Evolutionary conservation across 2,797 vertebrate species (phyloP), one percentile per base, ranked within the genome.

Genomic region (Clarias laeviceps): DNA sequence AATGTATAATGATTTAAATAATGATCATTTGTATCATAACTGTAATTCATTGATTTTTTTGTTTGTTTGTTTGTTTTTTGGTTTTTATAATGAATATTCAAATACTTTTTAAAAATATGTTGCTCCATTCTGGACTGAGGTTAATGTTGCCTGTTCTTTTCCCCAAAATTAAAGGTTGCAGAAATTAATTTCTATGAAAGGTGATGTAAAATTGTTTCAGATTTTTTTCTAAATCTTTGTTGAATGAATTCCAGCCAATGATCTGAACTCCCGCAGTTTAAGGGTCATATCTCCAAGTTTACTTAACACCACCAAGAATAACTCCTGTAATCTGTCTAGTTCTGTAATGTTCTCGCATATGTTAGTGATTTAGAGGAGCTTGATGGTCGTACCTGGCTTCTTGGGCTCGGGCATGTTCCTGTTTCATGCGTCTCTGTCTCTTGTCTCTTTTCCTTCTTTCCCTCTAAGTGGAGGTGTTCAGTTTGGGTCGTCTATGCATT

Each of bases 321-420:
- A 56, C 9, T 56, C n/a, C 37, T 64, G 56, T 29, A 4, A 12
- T 56, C 34, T 56, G 50, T 76, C n/a, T 15, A 45, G 15, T 56
- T 54, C 50, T 5, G 3, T 56, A 29, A 11, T 14, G 45, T 56
- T 54, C 20, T 32, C 20, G 4, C 9, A 0, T 56, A 22, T 3
- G 8, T 6, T 15, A 4, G 64, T 79, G 64, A 57, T 18, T 14
- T 11, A 61, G n/a, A 66, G 62, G 40, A 1, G 76, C 40, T n/a
- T 27, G 40, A 73, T 9, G 37, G 29, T 34, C 93, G 92, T 94
- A 96, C 95, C 95, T 94, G 95, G 80, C 86, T 93, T 93, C 93
- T 94, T 87, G 62, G 92, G 92, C 90, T 94, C 94, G 85, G 95
- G 94, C 95, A 96, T 96, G 90, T 92, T 91, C 93, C 68, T 65